Evolutionary conservation across 2,797 vertebrate genomes (phyloP), one percentile per base, ranked within the genome.

Genomic region (Sarcoramphus papa): DNA sequence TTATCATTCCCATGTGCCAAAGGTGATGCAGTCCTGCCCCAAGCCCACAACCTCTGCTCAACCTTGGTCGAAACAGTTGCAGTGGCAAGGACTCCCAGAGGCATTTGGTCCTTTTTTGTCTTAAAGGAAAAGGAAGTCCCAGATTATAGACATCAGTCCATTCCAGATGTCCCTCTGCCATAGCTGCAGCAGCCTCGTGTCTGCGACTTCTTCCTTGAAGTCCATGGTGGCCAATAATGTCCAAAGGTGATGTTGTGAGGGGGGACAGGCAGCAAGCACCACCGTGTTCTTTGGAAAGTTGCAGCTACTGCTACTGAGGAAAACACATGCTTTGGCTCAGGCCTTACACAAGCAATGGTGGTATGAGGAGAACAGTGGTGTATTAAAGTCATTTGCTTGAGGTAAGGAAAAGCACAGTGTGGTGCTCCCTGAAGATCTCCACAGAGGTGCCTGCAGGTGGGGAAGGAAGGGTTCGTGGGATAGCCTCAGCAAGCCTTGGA

Each of bases 151-250:
- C 5, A 12, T 43, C 14, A n/a, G 7, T 10, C 45, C 8, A 6
- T 47, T 37, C 7, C 27, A 56, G 9, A 6, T 24, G 12, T 76
- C 15, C 24, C 7, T 73, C 37, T 88, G 27, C 23, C 25, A 37
- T 31, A 54, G 3, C 16, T 41, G 3, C 20, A 40, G 1, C 37
- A 87, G 11, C 17, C 13, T 73, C 0, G 0, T 43, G 24, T 19
- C 54, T 73, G 1, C 2, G 2, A 33, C 5, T 68, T 43, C 35
- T 85, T 11, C 40, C 9, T 18, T 41, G 7, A 7, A 13, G 24
- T 31, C 30, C 12, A 1, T 16, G 10, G 10, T 59, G 22, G 18
- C 12, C 8, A 45, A 2, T 25, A 23, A 30, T 14, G 12, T 45
- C 25, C 53, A 68, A 35, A 28, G 25, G 22, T n/a, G 67, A 41